These are phyloP conservation scores for Heliconius ismenius DNA, from an alignment of 2,888 invertebrate species.

Conservation along the genomic window DNA sequence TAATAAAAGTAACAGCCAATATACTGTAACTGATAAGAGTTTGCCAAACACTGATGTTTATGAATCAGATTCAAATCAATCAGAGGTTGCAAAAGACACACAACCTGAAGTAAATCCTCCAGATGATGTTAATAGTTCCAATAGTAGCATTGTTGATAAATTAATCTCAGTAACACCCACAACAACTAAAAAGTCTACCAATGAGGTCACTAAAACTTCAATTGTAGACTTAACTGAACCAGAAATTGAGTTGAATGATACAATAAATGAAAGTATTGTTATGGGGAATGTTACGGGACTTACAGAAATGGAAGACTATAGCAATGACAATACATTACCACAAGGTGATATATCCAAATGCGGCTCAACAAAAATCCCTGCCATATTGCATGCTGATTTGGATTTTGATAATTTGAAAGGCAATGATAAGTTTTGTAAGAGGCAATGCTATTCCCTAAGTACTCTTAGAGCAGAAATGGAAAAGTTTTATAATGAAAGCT, in stretches of 20 bases:
- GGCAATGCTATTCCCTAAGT: slow-evolving; percentile 65
- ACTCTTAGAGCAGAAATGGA: slow-evolving; percentile 80
- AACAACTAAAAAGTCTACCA: slow-evolving; percentile 45
- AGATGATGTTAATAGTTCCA: slow-evolving; percentile 46
- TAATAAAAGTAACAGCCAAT: slow-evolving; percentile 58
- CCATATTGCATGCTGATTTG: slow-evolving; percentile 70
- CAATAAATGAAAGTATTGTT: slow-evolving; percentile 66
- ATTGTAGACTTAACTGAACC: slow-evolving; percentile 64
- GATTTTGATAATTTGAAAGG: slow-evolving; percentile 76
- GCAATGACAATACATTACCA: slow-evolving; percentile 29
- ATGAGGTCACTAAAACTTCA: slow-evolving; percentile 45
- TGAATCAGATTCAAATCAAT: slow-evolving; percentile 79
- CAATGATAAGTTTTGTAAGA: slow-evolving; percentile 62
- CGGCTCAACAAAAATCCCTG: slow-evolving; percentile 73
- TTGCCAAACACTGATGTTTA: slow-evolving; percentile 78
- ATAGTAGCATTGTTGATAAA: slow-evolving; percentile 47
- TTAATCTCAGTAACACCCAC: slow-evolving; percentile 39
- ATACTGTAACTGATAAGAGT: slow-evolving; percentile 67
- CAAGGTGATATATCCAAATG: slow-evolving; percentile 53
- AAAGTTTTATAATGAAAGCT: slow-evolving; percentile 85
- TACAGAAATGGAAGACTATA: slow-evolving; percentile 51
- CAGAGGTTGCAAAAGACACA: slow-evolving; percentile 55
- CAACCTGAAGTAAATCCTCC: slow-evolving; percentile 34
- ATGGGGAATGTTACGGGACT: slow-evolving; percentile 74
- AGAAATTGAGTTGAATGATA: slow-evolving; percentile 41